Percentiles rank a stretch among this genome's conserved stretches.
These are phyloP conservation scores for Euplagia quadripunctaria DNA, from an alignment of 2,888 invertebrate genomes.

Conservation along the genomic window DNA sequence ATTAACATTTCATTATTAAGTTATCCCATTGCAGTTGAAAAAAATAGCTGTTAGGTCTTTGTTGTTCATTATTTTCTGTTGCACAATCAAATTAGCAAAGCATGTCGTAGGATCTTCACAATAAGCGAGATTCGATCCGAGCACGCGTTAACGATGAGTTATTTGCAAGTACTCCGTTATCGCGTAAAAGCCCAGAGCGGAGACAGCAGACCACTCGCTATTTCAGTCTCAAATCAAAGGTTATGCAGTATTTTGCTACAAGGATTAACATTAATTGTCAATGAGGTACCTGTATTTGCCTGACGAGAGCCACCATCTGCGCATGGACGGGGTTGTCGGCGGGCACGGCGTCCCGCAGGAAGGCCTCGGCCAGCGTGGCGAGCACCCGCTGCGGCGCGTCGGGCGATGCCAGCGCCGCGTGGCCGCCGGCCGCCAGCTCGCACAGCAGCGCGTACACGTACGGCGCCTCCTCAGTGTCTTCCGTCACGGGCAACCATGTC, in stretches of 20 bases:
- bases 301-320: constrained; percentile 94
- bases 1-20: background rate
- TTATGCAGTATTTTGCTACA: too few species aligned
- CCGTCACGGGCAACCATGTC: constrained; percentile 98
- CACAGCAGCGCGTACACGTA: constrained; percentile 98
- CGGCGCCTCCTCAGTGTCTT: constrained; percentile 98
- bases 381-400: constrained; percentile 96
- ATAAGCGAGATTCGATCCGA: too few species aligned
- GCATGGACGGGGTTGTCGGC: constrained; percentile 91
- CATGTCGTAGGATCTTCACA: too few species aligned
- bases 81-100: too few species aligned
- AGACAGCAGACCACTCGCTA: background rate
- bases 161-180: too few species aligned
- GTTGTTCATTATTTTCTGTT: too few species aligned
- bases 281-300: constrained; percentile 92
- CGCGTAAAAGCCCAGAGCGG: too few species aligned
- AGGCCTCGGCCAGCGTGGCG: constrained; percentile 96
- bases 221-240: background rate
- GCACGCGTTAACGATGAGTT: too few species aligned
- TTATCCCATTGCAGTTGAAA: background rate
- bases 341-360: constrained; percentile 94
- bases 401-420: constrained; percentile 94
- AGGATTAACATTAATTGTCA: too few species aligned
- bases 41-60: too few species aligned
- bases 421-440: constrained; percentile 97